phyloP scores from a whole-genome alignment of 2,888 invertebrate genomes.

The Eledone cirrhosa region DNA sequence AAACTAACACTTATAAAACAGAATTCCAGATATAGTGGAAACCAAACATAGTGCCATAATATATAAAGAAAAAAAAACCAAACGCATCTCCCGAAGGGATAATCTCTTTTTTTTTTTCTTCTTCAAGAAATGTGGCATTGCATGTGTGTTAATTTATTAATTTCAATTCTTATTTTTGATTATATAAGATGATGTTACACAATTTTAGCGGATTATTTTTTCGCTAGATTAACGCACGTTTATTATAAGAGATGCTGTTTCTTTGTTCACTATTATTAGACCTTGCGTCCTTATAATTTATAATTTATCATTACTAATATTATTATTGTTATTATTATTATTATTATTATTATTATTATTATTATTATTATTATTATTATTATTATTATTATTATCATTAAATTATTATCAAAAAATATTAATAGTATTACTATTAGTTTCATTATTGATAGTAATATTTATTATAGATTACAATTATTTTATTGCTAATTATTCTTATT shows the following conservation, averaged over 20 bases:
- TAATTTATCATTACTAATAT: no score
- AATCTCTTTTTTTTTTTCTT: neutral
- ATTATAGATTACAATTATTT: no score
- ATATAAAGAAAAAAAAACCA: neutral
- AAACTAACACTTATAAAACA: neutral
- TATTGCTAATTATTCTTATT: no score
- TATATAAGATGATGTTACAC: constrained; percentile 12
- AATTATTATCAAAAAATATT: no score
- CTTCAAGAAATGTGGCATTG: constrained; percentile 18
- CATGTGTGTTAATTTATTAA: constrained; percentile 9
- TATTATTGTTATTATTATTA: no score
- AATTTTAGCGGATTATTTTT: constrained; percentile 8
- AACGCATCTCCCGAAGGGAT: constrained; percentile 21
- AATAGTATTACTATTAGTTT: no score
- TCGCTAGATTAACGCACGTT: constrained; percentile 16
- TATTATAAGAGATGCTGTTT: neutral
- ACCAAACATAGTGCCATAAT: constrained; percentile 6
- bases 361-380: no score
- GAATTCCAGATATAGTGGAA: neutral
- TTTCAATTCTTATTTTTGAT: constrained; percentile 7
- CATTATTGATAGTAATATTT: no score
- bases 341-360: no score
- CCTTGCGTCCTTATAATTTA: no score
- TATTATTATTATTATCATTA: no score
- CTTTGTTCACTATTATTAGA: constrained; percentile 10